Conservation (phyloP, 2,797 vertebrate species). For the Gambusia yucatana region DNA sequence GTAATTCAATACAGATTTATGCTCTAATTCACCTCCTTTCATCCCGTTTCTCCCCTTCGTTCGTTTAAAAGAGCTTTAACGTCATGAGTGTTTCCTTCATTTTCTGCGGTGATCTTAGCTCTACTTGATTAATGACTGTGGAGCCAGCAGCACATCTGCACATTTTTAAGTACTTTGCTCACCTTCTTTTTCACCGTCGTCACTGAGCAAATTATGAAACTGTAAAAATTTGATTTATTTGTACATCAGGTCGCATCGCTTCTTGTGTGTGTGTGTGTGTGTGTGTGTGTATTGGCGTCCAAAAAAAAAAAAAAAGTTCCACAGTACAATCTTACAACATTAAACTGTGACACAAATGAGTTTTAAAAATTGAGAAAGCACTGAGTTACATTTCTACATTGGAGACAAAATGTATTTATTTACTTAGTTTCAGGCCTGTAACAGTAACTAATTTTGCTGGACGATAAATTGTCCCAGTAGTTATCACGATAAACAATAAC, state of each 20-base stretch:
- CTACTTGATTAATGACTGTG: slow-evolving; percentile 44
- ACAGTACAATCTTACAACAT: neutral
- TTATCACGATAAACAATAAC: no score
- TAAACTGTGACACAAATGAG: neutral
- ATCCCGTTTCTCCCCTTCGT: slow-evolving; percentile 52
- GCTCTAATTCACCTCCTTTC: slow-evolving; percentile 63
- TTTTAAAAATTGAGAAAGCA: neutral
- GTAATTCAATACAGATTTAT: slow-evolving; percentile 75
- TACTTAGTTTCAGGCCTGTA: no score
- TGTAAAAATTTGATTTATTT: neutral
- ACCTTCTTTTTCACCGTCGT: neutral
- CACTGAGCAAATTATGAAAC: neutral
- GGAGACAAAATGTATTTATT: neutral
- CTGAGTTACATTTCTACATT: neutral
- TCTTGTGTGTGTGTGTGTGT: no score
- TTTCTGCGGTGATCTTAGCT: slow-evolving; percentile 49
- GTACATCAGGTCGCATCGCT: neutral
- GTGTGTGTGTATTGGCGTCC: neutral
- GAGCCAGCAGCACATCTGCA: neutral
- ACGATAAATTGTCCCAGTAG: no score
- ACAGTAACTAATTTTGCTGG: no score
- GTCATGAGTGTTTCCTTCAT: slow-evolving; percentile 62
- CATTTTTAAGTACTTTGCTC: neutral
- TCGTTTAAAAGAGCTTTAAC: slow-evolving; percentile 64
- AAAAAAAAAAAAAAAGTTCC: neutral